Evolutionary conservation across 2,113 vertebrate genomes (phyloP).

Genomic region (Esox niger): DNA sequence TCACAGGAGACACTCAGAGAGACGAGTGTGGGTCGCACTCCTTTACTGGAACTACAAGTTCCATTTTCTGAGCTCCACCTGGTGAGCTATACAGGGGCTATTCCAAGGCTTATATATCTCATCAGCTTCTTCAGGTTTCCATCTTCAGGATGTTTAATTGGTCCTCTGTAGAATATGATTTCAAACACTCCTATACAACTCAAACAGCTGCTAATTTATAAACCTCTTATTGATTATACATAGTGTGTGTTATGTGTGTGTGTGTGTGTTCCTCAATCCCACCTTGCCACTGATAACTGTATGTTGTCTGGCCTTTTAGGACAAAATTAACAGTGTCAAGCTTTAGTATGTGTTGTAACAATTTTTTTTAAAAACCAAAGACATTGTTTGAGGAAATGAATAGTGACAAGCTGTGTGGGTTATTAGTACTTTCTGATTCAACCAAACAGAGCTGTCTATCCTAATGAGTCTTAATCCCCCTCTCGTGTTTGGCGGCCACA

Average conservation of each 20-base stretch:
- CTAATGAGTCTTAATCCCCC: too few relatives aligned
- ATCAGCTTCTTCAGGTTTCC: not conserved
- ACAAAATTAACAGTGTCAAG: constrained; percentile 25
- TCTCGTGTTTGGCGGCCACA: constrained; percentile 22
- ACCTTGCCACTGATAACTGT: constrained; percentile 9
- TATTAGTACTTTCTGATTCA: not conserved
- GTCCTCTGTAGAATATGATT: not conserved
- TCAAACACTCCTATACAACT: not conserved
- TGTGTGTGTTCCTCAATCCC: not conserved
- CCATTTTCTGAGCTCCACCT: too few relatives aligned
- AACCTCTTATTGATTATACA: too few relatives aligned
- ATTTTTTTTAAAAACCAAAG: not conserved
- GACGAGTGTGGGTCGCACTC: too few relatives aligned
- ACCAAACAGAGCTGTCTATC: constrained; percentile 31
- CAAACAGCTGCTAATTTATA: too few relatives aligned
- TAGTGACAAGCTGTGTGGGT: constrained; percentile 19
- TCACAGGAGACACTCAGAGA: not conserved
- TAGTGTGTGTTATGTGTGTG: too few relatives aligned
- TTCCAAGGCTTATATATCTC: too few relatives aligned
- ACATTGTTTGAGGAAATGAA: constrained; percentile 33
- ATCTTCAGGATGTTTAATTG: not conserved
- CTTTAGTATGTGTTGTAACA: constrained; percentile 20
- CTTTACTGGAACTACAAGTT: too few relatives aligned
- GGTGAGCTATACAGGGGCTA: too few relatives aligned
- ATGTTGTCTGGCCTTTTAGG: constrained; percentile 23